Conservation (phyloP, 2,888 invertebrate species). For the Arctia plantaginis region DNA sequence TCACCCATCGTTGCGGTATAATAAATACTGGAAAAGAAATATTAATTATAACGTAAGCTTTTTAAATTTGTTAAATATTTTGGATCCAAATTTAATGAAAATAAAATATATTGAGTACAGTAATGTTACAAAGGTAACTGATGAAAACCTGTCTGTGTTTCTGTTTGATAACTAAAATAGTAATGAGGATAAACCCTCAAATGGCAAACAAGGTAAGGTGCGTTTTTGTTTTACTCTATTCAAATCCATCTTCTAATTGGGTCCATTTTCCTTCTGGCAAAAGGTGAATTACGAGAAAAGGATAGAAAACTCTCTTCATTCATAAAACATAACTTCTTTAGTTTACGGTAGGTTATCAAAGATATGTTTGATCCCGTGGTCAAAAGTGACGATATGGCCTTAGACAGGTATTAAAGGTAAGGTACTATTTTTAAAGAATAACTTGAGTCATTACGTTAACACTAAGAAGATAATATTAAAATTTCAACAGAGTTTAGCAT, state of each 20-base stretch:
- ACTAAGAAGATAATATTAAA: not conserved
- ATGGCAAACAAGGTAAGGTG: not conserved
- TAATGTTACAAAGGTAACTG: not conserved
- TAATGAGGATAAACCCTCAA: not conserved
- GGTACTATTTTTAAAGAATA: not conserved
- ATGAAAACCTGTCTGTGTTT: not conserved
- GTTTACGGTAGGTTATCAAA: no score
- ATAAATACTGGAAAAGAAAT: constrained; percentile 81
- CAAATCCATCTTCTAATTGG: not conserved
- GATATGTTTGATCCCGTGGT: not conserved
- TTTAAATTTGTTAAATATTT: not conserved
- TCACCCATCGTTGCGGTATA: constrained; percentile 90
- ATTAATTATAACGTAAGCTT: constrained; percentile 9
- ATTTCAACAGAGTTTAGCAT: constrained; percentile 13
- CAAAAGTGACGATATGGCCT: not conserved
- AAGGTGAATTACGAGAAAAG: not conserved
- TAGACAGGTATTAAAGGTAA: not conserved
- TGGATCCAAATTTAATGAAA: not conserved
- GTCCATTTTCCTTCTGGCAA: not conserved
- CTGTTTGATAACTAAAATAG: no score
- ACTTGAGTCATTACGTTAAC: not conserved
- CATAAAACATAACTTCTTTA: not conserved
- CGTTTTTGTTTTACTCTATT: not conserved
- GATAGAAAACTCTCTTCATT: not conserved
- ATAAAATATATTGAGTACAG: not conserved